These are phyloP conservation scores for Aplodontia rufa DNA, from an alignment of 2,113 vertebrate species.

Conservation along the genomic window DNA sequence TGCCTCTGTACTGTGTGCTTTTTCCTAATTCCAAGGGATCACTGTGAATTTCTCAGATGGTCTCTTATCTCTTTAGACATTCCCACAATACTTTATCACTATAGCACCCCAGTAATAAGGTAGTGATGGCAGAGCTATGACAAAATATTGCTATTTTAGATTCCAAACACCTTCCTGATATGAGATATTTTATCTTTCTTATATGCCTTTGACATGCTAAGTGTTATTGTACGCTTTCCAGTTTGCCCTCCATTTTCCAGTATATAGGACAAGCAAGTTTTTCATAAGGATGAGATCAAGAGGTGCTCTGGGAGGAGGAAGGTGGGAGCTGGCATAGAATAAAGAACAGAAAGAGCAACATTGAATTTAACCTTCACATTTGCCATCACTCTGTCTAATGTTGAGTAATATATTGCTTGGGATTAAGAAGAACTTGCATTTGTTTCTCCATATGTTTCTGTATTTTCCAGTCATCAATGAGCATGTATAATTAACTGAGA, in stretches of 20 bases:
- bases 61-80: slow-evolving; percentile 71
- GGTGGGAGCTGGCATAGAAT: background rate
- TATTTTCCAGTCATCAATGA: slow-evolving; percentile 30
- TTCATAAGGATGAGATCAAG: slow-evolving; percentile 47
- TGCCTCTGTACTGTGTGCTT: slow-evolving; percentile 50
- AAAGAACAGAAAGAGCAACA: background rate
- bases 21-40: slow-evolving; percentile 58
- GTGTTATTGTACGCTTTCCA: slow-evolving; percentile 55
- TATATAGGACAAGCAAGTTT: slow-evolving; percentile 3
- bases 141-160: slow-evolving; percentile 72
- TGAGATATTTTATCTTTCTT: slow-evolving; percentile 67
- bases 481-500: background rate
- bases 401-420: background rate
- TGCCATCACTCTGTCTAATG: background rate
- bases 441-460: background rate
- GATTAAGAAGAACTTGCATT: background rate
- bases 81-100: slow-evolving; percentile 64
- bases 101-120: slow-evolving; percentile 62
- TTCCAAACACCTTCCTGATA: slow-evolving; percentile 67
- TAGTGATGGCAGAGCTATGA: slow-evolving; percentile 71
- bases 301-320: background rate
- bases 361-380: background rate
- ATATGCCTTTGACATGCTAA: slow-evolving; percentile 61
- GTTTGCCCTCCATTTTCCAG: slow-evolving; percentile 53
- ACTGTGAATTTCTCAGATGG: slow-evolving; percentile 47